Base-by-base conservation (phyloP, 2,113 vertebrate genomes). In the Rattus rattus region DNA sequence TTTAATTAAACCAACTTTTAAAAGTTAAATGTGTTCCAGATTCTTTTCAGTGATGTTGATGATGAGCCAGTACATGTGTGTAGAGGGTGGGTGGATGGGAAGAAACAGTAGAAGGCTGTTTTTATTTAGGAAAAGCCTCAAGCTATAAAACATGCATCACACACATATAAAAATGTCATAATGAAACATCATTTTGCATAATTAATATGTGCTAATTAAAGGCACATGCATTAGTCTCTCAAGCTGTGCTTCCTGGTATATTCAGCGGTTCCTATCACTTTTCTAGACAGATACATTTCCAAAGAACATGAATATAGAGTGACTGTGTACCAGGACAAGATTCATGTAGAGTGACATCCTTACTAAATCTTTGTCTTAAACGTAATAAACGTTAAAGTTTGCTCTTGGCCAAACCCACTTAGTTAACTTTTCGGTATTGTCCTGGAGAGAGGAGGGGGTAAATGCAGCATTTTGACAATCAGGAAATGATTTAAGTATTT, bases 81-180 rank as follows among this genome's bases (percentile, higher is more conserved):
- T 33, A 61, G n/a, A 47, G 3, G 13, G 43, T 96, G 67, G 36
- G 95, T 5, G n/a, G 92, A 90, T 56, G 7, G 43, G 39, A 9
- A 94, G 13, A 86, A 67, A 89, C 56, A 16, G 1, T 17, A 92
- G 1, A 2, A 67, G 36, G 22, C 26, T 96, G 20, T 5, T 79
- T 94, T 92, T 95, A 85, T 94, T 98, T 97, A 92, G 89, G 94
- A 88, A 91, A 91, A 95, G 59, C 92, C 83, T 1, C 83, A 20
- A 39, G 59, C 95, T 73, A 95, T 96, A 97, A 96, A 76, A 2
- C 36, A 14, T 65, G 7, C 0, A 0, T 80, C 96, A 88, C 26
- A 88, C 47, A 72, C 56, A 54, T 56, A 88, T 72, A n/a, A 70
- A 88, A 88, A 88, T 72, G 67, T 72, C 86, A 88, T 72, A 88